Evolutionary conservation across 2,888 invertebrate species (phyloP).

Genomic region (Polyommatus icarus): DNA sequence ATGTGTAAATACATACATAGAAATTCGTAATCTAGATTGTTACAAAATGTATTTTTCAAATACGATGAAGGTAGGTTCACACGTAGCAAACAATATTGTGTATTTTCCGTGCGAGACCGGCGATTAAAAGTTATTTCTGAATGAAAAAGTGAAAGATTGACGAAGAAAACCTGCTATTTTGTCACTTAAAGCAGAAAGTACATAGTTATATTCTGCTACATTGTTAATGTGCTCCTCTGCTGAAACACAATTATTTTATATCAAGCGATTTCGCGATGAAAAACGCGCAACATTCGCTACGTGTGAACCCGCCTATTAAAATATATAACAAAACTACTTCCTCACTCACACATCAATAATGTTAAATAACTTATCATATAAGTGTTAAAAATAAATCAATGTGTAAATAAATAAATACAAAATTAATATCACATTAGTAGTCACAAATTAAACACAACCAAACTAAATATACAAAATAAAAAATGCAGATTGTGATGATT

Average conservation of each 20-base stretch:
- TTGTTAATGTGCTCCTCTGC: background rate
- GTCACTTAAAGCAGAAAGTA: background rate
- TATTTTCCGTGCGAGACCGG: background rate
- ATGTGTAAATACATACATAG: background rate
- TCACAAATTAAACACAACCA: slow-evolving; percentile 10
- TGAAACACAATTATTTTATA: background rate
- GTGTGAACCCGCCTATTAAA: background rate
- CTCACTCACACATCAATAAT: slow-evolving; percentile 18
- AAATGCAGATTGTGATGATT: slow-evolving; percentile 24
- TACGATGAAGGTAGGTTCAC: background rate
- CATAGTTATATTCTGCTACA: background rate
- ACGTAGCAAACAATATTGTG: background rate
- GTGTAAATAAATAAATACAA: slow-evolving; percentile 21
- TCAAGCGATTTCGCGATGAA: too few species aligned
- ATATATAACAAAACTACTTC: background rate
- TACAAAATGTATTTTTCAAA: background rate
- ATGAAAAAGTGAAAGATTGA: background rate
- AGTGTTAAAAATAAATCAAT: slow-evolving; percentile 10
- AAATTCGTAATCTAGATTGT: background rate
- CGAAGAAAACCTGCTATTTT: background rate
- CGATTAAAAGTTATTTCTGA: background rate
- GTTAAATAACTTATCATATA: slow-evolving; percentile 26
- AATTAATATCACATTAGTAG: slow-evolving; percentile 29
- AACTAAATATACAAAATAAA: slow-evolving; percentile 16
- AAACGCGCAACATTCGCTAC: background rate